Evolutionary conservation across 1,140 invertebrate genomes (phyloP), one percentile per base, ranked within the genome.

Genomic region (Calephelis virginiensis): DNA sequence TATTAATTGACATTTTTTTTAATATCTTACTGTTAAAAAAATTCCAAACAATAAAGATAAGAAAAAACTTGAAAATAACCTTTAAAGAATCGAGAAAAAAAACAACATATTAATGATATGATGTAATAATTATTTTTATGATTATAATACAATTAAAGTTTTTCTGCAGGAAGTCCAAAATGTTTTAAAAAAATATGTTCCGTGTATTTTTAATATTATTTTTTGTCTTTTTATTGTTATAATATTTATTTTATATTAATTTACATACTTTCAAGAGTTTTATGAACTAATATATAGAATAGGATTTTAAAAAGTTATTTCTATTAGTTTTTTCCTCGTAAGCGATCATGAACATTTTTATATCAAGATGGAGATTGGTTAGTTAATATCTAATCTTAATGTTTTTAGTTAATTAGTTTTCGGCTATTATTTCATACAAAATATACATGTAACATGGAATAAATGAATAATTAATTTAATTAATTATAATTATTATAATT

Each of bases 311-410:
- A n/a, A n/a, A 56, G 28, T 56, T 11, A 56, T 56, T 37, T 56
- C 53, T 17, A 56, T 12, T 14, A 56, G 10, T 28, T 10, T 59
- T n/a, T 43, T 43, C 3, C 40, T 43, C 8, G 5, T 43, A 9
- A 43, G 40, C 40, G 1, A 14, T 38, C 28, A 59, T 59, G 28
- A 56, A 56, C 6, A 37, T 4, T 56, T 6, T 56, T 56, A 56
- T 56, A 14, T 10, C 50, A 6, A 56, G 17, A 28, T 37, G 10
- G 17, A 56, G 6, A 37, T 56, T 28, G 6, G 37, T 14, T 10
- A 56, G 17, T 56, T 37, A 12, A 56, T 37, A 56, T 56, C 14
- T 56, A 28, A 56, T 56, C 53, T 56, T 56, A 56, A 56, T 56
- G 53, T 28, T 56, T 28, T 37, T 10, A 28, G 17, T 12, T 28